Conservation (phyloP, 2,888 invertebrate species). For the Hecatera dysodea region DNA sequence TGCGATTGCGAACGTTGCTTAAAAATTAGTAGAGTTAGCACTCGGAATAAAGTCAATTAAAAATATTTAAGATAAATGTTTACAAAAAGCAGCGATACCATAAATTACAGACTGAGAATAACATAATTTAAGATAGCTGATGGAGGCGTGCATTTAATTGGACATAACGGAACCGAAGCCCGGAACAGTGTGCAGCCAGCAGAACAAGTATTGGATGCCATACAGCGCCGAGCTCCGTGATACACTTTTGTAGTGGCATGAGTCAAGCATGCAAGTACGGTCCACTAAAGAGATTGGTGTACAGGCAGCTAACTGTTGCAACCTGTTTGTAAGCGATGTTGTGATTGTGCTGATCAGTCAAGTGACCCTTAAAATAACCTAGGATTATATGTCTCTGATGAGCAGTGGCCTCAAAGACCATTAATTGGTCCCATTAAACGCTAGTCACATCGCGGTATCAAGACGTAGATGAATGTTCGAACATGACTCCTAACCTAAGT, state of each 20-base stretch:
- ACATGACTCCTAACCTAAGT: too few relatives aligned
- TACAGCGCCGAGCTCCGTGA: constrained; percentile 45
- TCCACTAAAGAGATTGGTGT: background rate
- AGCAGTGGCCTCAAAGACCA: too few relatives aligned
- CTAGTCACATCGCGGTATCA: background rate
- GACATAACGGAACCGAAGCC: constrained; percentile 75
- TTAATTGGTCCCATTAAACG: too few relatives aligned
- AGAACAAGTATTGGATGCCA: constrained; percentile 70
- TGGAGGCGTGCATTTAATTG: constrained; percentile 72
- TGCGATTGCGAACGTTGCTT: too few relatives aligned
- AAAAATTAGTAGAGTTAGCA: too few relatives aligned
- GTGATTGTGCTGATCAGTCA: background rate
- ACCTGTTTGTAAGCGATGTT: background rate
- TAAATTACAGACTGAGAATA: constrained; percentile 45
- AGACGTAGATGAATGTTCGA: too few relatives aligned
- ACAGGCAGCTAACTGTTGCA: too few relatives aligned
- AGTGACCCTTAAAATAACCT: too few relatives aligned
- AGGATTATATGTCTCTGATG: too few relatives aligned
- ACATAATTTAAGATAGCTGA: constrained; percentile 63
- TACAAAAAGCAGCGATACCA: constrained; percentile 38
- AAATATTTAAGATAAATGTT: constrained; percentile 45
- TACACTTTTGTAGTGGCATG: constrained; percentile 52
- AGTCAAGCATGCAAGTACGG: constrained; percentile 35
- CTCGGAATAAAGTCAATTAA: constrained; percentile 36
- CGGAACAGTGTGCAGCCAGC: constrained; percentile 76